Conservation (phyloP, 2,797 vertebrate genomes). For the Lutjanus argentimaculatus region DNA sequence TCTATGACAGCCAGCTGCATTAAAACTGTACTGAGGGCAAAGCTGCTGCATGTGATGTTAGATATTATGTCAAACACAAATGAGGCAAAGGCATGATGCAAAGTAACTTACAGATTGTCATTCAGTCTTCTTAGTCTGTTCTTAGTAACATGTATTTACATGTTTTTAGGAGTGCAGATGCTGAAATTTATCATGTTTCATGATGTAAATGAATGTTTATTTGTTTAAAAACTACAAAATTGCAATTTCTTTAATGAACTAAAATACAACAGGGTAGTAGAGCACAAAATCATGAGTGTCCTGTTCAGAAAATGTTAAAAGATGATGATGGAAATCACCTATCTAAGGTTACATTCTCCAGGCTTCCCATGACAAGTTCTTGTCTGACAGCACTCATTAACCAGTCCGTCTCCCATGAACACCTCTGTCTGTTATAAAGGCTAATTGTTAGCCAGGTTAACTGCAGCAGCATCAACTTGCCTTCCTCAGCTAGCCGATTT, state of each 20-base stretch:
- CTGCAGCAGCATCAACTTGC: conserved; percentile 55
- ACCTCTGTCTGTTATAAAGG: conserved; percentile 87
- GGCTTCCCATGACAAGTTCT: conserved; percentile 65
- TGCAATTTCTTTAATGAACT: neutral
- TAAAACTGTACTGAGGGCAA: neutral
- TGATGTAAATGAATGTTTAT: neutral
- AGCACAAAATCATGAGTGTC: conserved; percentile 3
- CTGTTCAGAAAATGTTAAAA: neutral
- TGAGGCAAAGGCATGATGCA: neutral
- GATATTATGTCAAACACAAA: conserved; percentile 6
- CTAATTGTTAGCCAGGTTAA: conserved; percentile 89
- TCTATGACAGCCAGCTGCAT: neutral
- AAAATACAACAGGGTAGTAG: neutral
- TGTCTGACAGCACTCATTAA: conserved; percentile 91
- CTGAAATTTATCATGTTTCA: neutral
- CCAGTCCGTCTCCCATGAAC: conserved; percentile 90
- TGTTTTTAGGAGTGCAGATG: neutral
- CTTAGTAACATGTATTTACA: neutral
- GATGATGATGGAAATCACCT: conserved; percentile 28
- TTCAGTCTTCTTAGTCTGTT: neutral
- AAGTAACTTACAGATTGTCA: neutral
- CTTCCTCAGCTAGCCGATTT: conserved; percentile 58
- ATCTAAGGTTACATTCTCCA: conserved; percentile 69
- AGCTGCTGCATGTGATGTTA: neutral
- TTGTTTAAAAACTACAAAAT: neutral